Percentiles rank a stretch among this genome's conserved stretches.
phyloP scores from a whole-genome alignment of 2,888 invertebrate genomes.

The Erpobdella octoculata region DNA sequence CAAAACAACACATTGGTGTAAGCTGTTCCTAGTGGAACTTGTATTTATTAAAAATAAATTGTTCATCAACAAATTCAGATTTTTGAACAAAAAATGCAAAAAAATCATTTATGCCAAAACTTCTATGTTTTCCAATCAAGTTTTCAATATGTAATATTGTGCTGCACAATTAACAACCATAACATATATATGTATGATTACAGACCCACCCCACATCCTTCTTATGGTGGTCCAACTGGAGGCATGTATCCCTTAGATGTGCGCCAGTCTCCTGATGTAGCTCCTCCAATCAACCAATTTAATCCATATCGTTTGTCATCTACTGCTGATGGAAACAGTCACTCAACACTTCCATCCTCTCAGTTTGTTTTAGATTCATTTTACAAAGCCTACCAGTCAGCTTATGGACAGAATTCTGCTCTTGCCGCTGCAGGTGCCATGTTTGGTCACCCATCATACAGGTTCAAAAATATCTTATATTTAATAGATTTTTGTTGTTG shows the following conservation, averaged over 20 bases:
- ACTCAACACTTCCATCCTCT: constrained; percentile 10
- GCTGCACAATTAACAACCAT: too few species aligned
- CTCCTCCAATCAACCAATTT: constrained; percentile 12
- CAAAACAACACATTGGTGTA: too few species aligned
- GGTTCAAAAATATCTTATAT: too few species aligned
- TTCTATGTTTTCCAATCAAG: too few species aligned
- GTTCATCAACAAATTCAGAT: too few species aligned
- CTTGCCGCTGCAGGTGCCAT: constrained; percentile 14
- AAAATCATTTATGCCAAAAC: too few species aligned
- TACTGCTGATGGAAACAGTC: neutral
- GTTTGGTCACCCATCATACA: constrained; percentile 19
- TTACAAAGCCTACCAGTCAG: constrained; percentile 29
- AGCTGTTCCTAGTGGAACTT: too few species aligned
- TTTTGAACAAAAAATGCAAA: too few species aligned
- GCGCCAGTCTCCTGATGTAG: constrained; percentile 5
- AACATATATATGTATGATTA: too few species aligned
- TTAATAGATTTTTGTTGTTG: too few species aligned
- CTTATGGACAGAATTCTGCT: constrained; percentile 14
- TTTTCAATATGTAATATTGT: too few species aligned
- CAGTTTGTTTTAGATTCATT: constrained; percentile 29
- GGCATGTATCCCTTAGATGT: neutral
- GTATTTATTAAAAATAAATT: too few species aligned
- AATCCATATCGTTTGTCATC: constrained; percentile 15
- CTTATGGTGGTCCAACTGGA: constrained; percentile 11
- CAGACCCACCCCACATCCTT: constrained; percentile 21